Percentiles rank a stretch among this genome's conserved stretches.
These are phyloP conservation scores for Drosophila sordidula DNA, from an alignment of 2,888 invertebrate genomes.

Conservation along the genomic window DNA sequence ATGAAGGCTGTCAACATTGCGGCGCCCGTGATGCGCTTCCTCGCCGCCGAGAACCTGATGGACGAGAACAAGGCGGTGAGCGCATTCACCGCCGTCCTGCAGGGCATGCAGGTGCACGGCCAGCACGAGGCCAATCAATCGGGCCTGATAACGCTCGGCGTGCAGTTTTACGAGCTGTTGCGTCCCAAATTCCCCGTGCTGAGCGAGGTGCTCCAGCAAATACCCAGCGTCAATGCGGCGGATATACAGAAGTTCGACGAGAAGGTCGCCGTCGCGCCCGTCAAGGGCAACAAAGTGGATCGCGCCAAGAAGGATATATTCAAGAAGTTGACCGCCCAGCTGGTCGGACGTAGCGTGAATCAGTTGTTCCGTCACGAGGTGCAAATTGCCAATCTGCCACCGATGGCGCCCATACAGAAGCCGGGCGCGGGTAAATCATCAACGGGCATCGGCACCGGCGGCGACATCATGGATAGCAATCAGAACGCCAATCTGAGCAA, in stretches of 20 bases:
- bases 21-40: conserved; percentile 89
- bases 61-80: conserved; percentile 89
- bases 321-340: conserved; percentile 93
- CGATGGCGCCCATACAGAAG: conserved; percentile 85
- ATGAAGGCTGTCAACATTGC: conserved; percentile 91
- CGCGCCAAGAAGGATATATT: conserved; percentile 96
- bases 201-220: conserved; percentile 89
- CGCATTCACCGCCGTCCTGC: conserved; percentile 91
- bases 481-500: conserved; percentile 79
- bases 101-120: conserved; percentile 93
- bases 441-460: not conserved
- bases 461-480: conserved; percentile 79
- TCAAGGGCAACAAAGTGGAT: conserved; percentile 92
- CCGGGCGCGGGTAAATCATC: not conserved
- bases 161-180: conserved; percentile 93
- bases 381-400: conserved; percentile 93
- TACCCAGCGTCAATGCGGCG: conserved; percentile 92
- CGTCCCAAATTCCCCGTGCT: conserved; percentile 91
- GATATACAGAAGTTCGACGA: conserved; percentile 95
- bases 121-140: conserved; percentile 96
- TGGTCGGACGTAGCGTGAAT: conserved; percentile 93
- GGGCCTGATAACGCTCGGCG: conserved; percentile 90
- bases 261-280: conserved; percentile 88
- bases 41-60: conserved; percentile 88
- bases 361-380: conserved; percentile 95